A percentile compares a stretch with the other conserved stretches of the same genome.
Conservation (phyloP, 1,140 invertebrate genomes). For the Drosophila dunni region DNA sequence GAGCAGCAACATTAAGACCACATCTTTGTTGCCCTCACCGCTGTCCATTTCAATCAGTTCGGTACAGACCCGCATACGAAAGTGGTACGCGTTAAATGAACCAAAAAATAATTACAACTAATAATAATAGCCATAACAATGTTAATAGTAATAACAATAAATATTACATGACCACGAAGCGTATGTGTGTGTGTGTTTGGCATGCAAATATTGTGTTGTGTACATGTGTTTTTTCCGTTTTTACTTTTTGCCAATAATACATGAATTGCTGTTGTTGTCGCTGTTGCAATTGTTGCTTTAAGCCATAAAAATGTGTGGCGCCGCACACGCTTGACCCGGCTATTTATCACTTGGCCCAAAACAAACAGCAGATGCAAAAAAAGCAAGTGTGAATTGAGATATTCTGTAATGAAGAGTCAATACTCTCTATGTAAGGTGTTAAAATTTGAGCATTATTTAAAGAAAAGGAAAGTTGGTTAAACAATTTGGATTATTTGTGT, state of each 20-base stretch:
- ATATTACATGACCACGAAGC: conserved; percentile 20
- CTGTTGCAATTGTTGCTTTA: conserved; percentile 1
- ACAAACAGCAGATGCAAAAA: conserved; percentile 4
- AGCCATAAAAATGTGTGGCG: conserved; percentile 14
- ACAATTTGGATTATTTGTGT: too few species aligned
- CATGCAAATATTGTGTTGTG: conserved; percentile 30
- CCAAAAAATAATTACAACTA: conserved; percentile 9
- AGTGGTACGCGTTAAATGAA: conserved; percentile 45
- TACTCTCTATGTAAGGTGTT: neutral
- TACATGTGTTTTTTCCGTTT: neutral
- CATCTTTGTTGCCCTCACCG: neutral
- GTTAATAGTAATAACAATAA: conserved; percentile 25
- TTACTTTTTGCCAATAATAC: neutral
- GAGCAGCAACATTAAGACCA: conserved; percentile 4
- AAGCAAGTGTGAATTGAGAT: neutral
- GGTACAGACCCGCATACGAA: conserved; percentile 20
- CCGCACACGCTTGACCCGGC: conserved; percentile 32
- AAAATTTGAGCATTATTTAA: too few species aligned
- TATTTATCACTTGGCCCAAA: conserved; percentile 45
- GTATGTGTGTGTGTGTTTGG: conserved; percentile 1
- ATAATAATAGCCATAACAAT: conserved; percentile 18
- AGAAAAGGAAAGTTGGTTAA: too few species aligned
- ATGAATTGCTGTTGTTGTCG: conserved; percentile 1
- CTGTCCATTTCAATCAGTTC: neutral
- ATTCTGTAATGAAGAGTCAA: neutral